These are phyloP conservation scores for Drosophila maculinotata DNA, from an alignment of 2,888 invertebrate genomes.

Conservation along the genomic window DNA sequence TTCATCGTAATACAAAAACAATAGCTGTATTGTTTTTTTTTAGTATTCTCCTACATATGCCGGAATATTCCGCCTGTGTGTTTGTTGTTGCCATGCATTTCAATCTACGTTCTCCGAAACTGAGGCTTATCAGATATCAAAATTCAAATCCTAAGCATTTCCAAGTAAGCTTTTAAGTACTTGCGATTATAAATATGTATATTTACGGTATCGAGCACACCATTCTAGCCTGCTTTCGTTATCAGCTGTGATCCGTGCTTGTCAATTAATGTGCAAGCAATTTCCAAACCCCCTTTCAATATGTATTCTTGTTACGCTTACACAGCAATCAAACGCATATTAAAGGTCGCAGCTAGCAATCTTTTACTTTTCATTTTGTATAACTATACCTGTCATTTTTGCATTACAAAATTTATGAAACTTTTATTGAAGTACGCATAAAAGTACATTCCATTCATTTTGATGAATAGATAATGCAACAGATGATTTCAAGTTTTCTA, in stretches of 20 bases:
- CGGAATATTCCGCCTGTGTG: background rate
- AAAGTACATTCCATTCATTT: background rate
- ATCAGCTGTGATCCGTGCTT: background rate
- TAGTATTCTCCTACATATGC: background rate
- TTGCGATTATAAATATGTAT: no score
- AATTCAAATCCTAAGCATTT: background rate
- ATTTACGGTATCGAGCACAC: background rate
- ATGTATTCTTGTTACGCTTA: background rate
- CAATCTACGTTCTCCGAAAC: constrained; percentile 1
- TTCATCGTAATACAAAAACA: background rate
- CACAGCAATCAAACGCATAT: background rate
- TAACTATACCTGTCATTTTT: background rate
- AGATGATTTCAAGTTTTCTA: background rate
- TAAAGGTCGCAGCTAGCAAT: background rate
- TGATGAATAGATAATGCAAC: no score
- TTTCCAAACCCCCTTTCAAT: background rate
- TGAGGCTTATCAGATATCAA: no score
- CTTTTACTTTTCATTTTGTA: background rate
- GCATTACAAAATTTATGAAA: background rate
- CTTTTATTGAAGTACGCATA: background rate
- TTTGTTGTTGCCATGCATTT: background rate
- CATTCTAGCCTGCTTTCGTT: background rate
- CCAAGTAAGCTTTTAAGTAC: background rate
- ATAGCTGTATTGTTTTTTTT: background rate
- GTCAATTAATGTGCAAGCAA: no score